Percentiles rank a stretch among this genome's conserved stretches.
Conservation (phyloP, 2,888 invertebrate genomes). For the Caenorhabditis parvicauda region DNA sequence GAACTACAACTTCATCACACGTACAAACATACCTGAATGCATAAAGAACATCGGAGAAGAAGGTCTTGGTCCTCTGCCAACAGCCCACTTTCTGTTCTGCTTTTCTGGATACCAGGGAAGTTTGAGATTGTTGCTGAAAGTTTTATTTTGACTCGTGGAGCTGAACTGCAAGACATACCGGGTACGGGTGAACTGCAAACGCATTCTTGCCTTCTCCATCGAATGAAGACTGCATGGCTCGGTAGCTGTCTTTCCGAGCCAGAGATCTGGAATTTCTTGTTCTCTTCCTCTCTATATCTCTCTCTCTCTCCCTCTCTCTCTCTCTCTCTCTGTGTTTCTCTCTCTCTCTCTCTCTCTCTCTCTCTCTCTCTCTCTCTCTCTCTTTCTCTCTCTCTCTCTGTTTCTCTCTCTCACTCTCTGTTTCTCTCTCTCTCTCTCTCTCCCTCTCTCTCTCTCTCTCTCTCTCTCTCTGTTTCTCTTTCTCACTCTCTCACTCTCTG, state of each 20-base stretch:
- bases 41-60: slow-evolving; percentile 19
- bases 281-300: slow-evolving; percentile 1
- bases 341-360: neutral
- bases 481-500: too few species aligned
- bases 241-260: slow-evolving; percentile 57
- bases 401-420: too few species aligned
- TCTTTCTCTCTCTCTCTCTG: neutral
- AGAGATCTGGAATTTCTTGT: slow-evolving; percentile 48
- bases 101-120: slow-evolving; percentile 37
- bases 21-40: slow-evolving; percentile 22
- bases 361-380: neutral
- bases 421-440: too few species aligned
- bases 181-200: slow-evolving; percentile 8
- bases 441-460: too few species aligned
- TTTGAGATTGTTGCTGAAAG: slow-evolving; percentile 39
- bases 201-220: slow-evolving; percentile 24
- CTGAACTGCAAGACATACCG: neutral
- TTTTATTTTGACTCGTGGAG: neutral
- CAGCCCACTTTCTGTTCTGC: slow-evolving; percentile 23
- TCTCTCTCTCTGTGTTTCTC: too few species aligned
- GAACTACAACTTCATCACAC: neutral
- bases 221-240: slow-evolving; percentile 58
- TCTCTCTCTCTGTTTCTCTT: too few species aligned
- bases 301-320: neutral
- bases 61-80: slow-evolving; percentile 19